phyloP scores from a whole-genome alignment of 2,888 invertebrate genomes.

The Crematogaster levior region DNA sequence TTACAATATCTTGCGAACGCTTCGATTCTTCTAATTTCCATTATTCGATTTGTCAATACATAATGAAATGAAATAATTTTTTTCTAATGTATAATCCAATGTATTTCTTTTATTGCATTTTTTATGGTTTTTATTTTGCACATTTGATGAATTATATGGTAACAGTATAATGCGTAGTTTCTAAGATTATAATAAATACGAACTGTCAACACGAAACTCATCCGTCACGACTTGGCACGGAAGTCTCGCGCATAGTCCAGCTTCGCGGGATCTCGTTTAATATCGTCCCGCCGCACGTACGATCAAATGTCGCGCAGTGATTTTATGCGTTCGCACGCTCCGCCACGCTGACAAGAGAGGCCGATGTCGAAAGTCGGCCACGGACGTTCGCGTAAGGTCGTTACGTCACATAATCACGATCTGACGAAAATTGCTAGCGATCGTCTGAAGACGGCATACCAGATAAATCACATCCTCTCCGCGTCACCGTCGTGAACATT shows the following conservation, averaged over 20 bases:
- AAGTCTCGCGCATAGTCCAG: conserved; percentile 2
- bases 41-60: neutral
- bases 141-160: neutral
- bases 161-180: neutral
- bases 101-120: neutral
- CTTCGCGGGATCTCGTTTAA: neutral
- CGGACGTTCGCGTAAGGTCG: conserved; percentile 58
- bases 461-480: conserved; percentile 11
- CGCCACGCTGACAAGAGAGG: neutral
- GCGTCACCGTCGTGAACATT: neutral
- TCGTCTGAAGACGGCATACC: conserved; percentile 33
- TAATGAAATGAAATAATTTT: neutral
- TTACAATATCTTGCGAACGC: neutral
- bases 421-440: conserved; percentile 54
- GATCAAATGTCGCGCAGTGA: conserved; percentile 9
- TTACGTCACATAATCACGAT: conserved; percentile 54
- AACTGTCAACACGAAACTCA: neutral
- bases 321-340: conserved; percentile 11
- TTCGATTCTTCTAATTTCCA: neutral
- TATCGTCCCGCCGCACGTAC: neutral
- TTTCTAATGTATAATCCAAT: too few relatives aligned
- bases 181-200: conserved; percentile 8
- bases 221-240: conserved; percentile 19
- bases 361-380: conserved; percentile 62
- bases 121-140: neutral